A percentile compares a stretch with the other conserved stretches of the same genome.
Evolutionary conservation across 2,888 invertebrate genomes (phyloP).

Genomic region (Ophion ventricosus): DNA sequence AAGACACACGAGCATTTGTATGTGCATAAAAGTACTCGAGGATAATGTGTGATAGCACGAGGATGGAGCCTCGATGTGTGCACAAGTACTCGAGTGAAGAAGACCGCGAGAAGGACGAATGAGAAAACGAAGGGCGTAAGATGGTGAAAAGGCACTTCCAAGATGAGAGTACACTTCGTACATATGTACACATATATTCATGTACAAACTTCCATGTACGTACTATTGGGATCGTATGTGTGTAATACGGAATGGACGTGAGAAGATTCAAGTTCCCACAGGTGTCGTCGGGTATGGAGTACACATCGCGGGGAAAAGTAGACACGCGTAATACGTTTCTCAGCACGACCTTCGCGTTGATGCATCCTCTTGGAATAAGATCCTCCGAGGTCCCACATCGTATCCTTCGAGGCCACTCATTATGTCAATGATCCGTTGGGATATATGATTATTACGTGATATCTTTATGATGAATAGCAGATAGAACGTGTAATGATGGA

Average conservation of each 20-base stretch:
- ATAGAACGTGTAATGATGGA: constrained; percentile 49
- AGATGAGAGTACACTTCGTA: constrained; percentile 19
- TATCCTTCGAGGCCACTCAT: constrained; percentile 51
- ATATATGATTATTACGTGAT: constrained; percentile 54
- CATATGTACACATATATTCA: constrained; percentile 39
- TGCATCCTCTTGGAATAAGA: constrained; percentile 64
- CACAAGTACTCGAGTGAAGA: constrained; percentile 23
- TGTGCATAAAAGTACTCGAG: constrained; percentile 26
- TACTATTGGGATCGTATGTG: constrained; percentile 64
- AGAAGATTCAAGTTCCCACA: constrained; percentile 81
- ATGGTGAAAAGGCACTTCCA: constrained; percentile 38
- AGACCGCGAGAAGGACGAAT: constrained; percentile 33
- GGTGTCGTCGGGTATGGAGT: constrained; percentile 70
- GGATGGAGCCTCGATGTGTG: constrained; percentile 28
- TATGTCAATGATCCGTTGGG: constrained; percentile 67
- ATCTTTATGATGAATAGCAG: constrained; percentile 56
- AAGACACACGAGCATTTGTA: constrained; percentile 24
- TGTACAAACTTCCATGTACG: constrained; percentile 49
- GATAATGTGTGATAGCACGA: constrained; percentile 36
- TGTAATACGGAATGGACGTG: constrained; percentile 72
- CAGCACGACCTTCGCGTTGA: constrained; percentile 72
- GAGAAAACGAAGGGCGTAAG: constrained; percentile 38
- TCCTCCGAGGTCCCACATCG: constrained; percentile 42
- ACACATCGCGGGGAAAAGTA: constrained; percentile 59
- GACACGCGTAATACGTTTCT: constrained; percentile 62